These are phyloP conservation scores for Platalea minor DNA, from an alignment of 2,797 vertebrate genomes.

Conservation along the genomic window DNA sequence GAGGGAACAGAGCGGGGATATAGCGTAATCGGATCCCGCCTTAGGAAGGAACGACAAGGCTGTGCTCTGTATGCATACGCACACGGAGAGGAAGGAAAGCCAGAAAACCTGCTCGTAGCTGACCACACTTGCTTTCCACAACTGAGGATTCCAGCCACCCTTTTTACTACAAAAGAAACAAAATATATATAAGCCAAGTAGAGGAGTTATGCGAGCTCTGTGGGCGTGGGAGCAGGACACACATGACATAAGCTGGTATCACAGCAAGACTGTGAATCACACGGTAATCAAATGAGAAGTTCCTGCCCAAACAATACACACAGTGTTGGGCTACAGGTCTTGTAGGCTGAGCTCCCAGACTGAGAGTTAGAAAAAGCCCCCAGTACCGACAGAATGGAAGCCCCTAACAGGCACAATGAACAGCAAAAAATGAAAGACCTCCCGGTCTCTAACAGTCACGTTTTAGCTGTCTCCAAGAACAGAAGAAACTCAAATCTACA, in stretches of 20 bases:
- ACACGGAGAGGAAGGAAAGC: not conserved
- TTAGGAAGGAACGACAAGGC: not conserved
- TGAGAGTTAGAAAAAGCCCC: not conserved
- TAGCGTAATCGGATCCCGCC: not conserved
- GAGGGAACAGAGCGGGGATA: not conserved
- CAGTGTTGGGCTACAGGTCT: not conserved
- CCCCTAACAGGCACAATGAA: not conserved
- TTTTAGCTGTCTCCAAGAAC: not conserved
- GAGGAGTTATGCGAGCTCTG: not conserved
- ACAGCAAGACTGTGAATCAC: constrained; percentile 43
- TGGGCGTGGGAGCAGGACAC: constrained; percentile 59
- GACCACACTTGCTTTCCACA: constrained; percentile 35
- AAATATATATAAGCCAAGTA: not conserved
- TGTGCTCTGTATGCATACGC: not conserved
- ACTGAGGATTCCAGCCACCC: constrained; percentile 9
- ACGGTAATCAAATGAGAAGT: not conserved
- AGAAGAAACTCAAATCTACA: not conserved
- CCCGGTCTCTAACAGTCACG: not conserved
- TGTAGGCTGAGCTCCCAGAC: not conserved
- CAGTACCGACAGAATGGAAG: not conserved
- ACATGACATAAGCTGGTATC: constrained; percentile 19
- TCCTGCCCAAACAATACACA: constrained; percentile 15
- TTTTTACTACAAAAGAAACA: constrained; percentile 45
- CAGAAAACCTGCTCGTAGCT: constrained; percentile 28
- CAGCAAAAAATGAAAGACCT: not conserved